phyloP scores from a whole-genome alignment of 2,797 vertebrate species.

The Lepilemur ruficaudatus region DNA sequence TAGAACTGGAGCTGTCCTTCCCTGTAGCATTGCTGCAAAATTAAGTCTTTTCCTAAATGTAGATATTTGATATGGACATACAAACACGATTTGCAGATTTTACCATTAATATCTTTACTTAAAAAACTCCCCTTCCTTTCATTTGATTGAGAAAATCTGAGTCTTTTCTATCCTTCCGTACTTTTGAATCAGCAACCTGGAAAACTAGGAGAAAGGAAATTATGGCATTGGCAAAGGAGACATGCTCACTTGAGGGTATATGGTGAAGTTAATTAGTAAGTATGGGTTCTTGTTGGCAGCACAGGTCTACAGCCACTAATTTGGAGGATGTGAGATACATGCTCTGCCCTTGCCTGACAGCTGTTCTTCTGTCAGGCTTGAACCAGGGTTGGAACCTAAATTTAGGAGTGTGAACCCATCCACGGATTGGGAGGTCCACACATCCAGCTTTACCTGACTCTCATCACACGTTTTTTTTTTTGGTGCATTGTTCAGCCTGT shows the following conservation, averaged over 20 bases:
- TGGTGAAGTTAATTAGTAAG: not conserved
- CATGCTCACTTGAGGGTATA: too few species aligned
- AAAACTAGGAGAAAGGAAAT: not conserved
- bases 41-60: not conserved
- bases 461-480: not conserved
- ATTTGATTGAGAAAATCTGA: not conserved
- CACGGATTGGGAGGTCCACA: rapidly evolving
- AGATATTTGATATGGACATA: not conserved
- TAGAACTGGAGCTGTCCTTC: not conserved
- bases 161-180: not conserved
- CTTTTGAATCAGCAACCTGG: not conserved
- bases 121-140: not conserved
- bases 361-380: not conserved
- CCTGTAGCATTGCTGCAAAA: not conserved
- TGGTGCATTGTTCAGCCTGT: not conserved
- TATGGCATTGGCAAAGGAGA: not conserved
- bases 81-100: not conserved
- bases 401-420: not conserved
- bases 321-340: not conserved
- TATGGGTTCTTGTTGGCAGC: rapidly evolving
- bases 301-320: not conserved
- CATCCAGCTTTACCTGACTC: not conserved
- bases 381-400: not conserved
- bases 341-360: not conserved
- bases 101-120: not conserved